Evolutionary conservation across 2,797 vertebrate species (phyloP), one percentile per base, ranked within the genome.

Genomic region (Sebastes minor): DNA sequence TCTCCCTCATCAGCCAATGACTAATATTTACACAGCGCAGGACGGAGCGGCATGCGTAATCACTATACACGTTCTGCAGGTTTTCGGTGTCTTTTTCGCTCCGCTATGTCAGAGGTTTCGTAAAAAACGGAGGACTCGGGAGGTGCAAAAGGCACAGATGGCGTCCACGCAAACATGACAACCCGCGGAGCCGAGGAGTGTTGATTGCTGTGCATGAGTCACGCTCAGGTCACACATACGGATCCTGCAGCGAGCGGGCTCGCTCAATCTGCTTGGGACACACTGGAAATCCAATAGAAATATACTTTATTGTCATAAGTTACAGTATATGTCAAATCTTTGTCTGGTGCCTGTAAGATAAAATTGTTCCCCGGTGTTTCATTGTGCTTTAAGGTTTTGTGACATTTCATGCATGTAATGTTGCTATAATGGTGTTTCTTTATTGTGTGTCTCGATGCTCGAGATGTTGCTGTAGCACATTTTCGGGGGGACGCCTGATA

Each of bases 101-200:
- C 53, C 32, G 9, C 64, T 4, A 0, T 69, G 77, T 80, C 61
- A 52, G 75, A 80, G 64, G 56, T 81, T 88, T 77, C 25, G 60
- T 32, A 71, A 87, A 80, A 46, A 80, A 46, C 22, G 28, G 28
- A 88, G 28, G 49, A 63, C 64, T 72, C 42, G 2, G 75, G 75
- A 88, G 79, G 91, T 85, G 87, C 74, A 80, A 91, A 85, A 86
- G 81, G 76, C 81, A 73, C 92, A 93, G 91, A 94, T 91, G 89
- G 90, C 81, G 7, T 80, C 83, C 56, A 86, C 70, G 55, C 86
- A 88, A 74, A 86, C 80, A 76, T 7, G 74, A 78, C 81, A 59
- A 38, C 67, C 74, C 74, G 18, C 66, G 23, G 81, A 70, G 83
- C 32, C 0, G 72, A 60, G 88, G 72, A 63, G 88, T 82, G 90